Evolutionary conservation across 1,140 invertebrate species (phyloP).

Genomic region (Leptestheria dahalacensis): DNA sequence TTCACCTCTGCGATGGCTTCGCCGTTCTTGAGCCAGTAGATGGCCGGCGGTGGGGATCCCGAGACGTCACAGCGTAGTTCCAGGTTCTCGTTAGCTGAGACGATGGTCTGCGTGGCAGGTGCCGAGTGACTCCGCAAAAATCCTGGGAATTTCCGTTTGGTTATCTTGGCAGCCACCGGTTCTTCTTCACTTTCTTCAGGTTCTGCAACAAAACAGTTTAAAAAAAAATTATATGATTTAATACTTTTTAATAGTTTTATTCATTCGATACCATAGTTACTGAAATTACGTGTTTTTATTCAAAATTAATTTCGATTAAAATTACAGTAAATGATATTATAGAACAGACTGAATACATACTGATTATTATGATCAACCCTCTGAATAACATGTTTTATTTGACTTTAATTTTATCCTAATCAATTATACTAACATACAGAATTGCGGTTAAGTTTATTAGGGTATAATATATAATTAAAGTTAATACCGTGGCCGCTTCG

Average conservation of each 20-base stretch:
- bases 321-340: too few species aligned
- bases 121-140: slow-evolving; percentile 6
- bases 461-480: too few species aligned
- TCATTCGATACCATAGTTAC: too few species aligned
- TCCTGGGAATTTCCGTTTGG: background rate
- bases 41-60: slow-evolving; percentile 33
- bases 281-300: too few species aligned
- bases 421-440: too few species aligned
- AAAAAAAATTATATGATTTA: background rate
- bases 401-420: too few species aligned
- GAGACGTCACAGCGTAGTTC: slow-evolving; percentile 33
- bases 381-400: too few species aligned
- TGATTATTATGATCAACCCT: too few species aligned
- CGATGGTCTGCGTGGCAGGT: slow-evolving; percentile 17
- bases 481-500: slow-evolving; percentile 4
- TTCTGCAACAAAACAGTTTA: background rate
- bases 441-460: too few species aligned
- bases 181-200: background rate
- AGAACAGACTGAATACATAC: too few species aligned
- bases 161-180: background rate
- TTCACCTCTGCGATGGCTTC: slow-evolving; percentile 17
- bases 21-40: slow-evolving; percentile 38
- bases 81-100: slow-evolving; percentile 19
- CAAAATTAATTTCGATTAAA: too few species aligned
- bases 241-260: too few species aligned